A percentile compares a stretch with the other conserved stretches of the same genome.
Conservation (phyloP, 1,140 invertebrate species). For the Bombus turneri region DNA sequence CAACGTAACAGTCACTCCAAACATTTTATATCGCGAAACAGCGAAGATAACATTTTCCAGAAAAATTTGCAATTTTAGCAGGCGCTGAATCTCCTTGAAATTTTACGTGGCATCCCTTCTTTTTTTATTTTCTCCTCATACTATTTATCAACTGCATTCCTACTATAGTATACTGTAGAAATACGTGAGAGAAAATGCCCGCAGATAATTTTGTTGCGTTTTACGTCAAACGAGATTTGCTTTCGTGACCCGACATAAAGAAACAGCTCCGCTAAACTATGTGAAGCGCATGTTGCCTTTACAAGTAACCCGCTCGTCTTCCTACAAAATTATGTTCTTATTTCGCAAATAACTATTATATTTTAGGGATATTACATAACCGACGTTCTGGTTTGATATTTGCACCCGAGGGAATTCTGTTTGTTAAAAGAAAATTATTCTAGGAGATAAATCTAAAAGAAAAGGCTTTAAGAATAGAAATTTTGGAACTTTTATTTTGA, state of each 20-base stretch:
- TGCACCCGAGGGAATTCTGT: not conserved
- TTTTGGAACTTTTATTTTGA: not conserved
- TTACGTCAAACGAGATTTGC: constrained; percentile 26
- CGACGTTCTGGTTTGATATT: not conserved
- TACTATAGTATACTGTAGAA: not conserved
- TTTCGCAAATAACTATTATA: constrained; percentile 7
- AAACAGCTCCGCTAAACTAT: constrained; percentile 2
- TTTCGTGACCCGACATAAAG: constrained; percentile 8
- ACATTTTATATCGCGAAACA: not conserved
- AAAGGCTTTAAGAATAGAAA: not conserved
- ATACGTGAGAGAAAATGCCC: not conserved
- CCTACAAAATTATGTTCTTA: constrained; percentile 8
- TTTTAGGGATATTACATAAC: not conserved
- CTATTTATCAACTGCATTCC: not conserved
- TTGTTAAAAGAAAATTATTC: constrained; percentile 4
- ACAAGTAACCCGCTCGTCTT: constrained; percentile 2
- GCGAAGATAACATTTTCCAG: not conserved
- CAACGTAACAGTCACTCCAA: not conserved
- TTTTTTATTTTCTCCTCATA: not conserved
- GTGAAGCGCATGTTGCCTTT: not conserved
- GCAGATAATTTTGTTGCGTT: constrained; percentile 3
- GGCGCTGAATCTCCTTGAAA: not conserved
- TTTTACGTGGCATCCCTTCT: not conserved
- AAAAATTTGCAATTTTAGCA: not conserved
- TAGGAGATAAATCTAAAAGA: not conserved